Conservation (phyloP, 2,888 invertebrate genomes). For the Aphidius colemani region DNA sequence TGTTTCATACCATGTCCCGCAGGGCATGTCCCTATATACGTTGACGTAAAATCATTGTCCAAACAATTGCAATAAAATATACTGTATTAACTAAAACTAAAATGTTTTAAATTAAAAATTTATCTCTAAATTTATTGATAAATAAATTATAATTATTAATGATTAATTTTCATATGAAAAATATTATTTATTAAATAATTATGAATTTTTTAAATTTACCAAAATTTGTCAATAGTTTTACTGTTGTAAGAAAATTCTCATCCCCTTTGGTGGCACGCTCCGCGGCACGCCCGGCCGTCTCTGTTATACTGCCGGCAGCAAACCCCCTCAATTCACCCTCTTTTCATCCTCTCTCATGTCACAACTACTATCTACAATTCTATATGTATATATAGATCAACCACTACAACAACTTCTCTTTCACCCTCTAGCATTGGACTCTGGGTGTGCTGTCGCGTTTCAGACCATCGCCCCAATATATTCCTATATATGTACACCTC, state of each 20-base stretch:
- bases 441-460: conserved; percentile 18
- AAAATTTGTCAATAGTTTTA: conserved; percentile 50
- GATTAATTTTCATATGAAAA: conserved; percentile 14
- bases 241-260: conserved; percentile 53
- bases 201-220: conserved; percentile 36
- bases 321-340: conserved; percentile 16
- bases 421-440: neutral
- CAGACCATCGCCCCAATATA: conserved; percentile 16
- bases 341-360: conserved; percentile 30
- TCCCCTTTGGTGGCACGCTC: conserved; percentile 61
- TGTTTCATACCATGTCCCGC: conserved; percentile 58
- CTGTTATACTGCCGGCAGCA: conserved; percentile 34
- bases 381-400: conserved; percentile 16
- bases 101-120: conserved; percentile 16
- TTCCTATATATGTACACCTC: neutral
- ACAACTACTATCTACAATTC: conserved; percentile 15
- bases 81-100: neutral
- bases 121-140: conserved; percentile 41
- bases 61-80: conserved; percentile 24
- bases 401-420: neutral
- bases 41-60: conserved; percentile 44
- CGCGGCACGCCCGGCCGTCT: conserved; percentile 58
- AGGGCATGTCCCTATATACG: conserved; percentile 56
- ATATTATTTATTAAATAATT: conserved; percentile 30
- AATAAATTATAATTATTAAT: too few species aligned